Conservation (phyloP, 2,113 vertebrate species). For the Haemorhous mexicanus region DNA sequence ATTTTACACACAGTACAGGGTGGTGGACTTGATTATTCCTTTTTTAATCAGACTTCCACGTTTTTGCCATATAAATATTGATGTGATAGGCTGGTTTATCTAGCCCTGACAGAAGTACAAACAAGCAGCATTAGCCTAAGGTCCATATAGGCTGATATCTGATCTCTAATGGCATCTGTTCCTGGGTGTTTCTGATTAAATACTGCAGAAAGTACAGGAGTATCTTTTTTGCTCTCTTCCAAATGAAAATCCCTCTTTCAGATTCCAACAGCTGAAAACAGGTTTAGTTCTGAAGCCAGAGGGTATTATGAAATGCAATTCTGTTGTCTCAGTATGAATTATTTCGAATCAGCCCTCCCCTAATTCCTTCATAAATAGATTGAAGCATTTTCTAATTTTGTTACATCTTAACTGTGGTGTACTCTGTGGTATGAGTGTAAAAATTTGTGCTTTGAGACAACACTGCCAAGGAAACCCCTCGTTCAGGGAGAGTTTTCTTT, state of each 20-base stretch:
- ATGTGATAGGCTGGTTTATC: slow-evolving; percentile 64
- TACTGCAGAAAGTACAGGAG: not conserved
- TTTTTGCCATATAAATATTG: slow-evolving; percentile 56
- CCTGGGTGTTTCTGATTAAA: slow-evolving; percentile 17
- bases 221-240: not conserved
- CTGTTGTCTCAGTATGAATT: not conserved
- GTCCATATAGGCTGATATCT: slow-evolving; percentile 7
- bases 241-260: not conserved
- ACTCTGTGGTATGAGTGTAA: not conserved
- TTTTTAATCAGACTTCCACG: slow-evolving; percentile 36
- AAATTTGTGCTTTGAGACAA: not conserved
- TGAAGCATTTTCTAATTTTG: not conserved
- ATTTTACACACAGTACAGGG: slow-evolving; percentile 47
- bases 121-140: slow-evolving; percentile 37
- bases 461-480: not conserved
- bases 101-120: slow-evolving; percentile 2
- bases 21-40: slow-evolving; percentile 32
- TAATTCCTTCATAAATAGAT: not conserved
- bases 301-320: not conserved
- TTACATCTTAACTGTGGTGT: not conserved
- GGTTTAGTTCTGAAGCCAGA: not conserved
- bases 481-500: not conserved
- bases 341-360: not conserved
- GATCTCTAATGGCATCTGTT: slow-evolving; percentile 13
- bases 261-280: not conserved